phyloP scores from a whole-genome alignment of 2,888 invertebrate genomes.

The Liodrosophila aerea region DNA sequence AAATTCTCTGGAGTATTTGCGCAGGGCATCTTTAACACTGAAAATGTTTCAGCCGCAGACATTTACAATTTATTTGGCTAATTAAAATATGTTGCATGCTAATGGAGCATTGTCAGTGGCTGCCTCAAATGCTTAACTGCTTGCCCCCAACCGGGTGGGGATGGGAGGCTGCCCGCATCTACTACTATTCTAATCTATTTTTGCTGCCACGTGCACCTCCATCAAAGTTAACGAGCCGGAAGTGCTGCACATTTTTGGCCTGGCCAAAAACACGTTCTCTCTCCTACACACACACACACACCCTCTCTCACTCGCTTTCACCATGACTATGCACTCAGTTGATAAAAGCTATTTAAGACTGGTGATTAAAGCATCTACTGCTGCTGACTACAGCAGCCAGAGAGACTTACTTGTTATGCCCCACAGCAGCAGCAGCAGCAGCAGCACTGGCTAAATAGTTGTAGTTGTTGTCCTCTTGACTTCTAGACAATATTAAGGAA shows the following conservation, averaged over 20 bases:
- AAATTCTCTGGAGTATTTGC: not conserved
- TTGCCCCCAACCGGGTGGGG: not conserved
- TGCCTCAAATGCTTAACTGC: conserved; percentile 39
- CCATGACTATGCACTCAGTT: conserved; percentile 26
- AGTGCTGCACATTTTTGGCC: conserved; percentile 67
- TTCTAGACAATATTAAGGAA: conserved; percentile 23
- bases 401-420: conserved; percentile 18
- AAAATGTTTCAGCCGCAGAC: conserved; percentile 33
- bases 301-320: not conserved
- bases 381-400: conserved; percentile 30
- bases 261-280: no score
- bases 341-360: conserved; percentile 62
- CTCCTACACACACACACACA: conserved; percentile 2
- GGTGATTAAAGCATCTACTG: conserved; percentile 48
- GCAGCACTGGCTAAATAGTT: not conserved
- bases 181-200: conserved; percentile 1
- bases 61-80: conserved; percentile 76
- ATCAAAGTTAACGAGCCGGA: conserved; percentile 73
- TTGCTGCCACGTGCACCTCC: conserved; percentile 26
- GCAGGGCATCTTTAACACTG: conserved; percentile 21
- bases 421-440: not conserved
- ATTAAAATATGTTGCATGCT: conserved; percentile 78
- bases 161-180: conserved; percentile 18
- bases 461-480: not conserved
- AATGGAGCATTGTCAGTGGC: conserved; percentile 70